Conservation (phyloP, 2,113 vertebrate species). For the Desmodus rotundus region DNA sequence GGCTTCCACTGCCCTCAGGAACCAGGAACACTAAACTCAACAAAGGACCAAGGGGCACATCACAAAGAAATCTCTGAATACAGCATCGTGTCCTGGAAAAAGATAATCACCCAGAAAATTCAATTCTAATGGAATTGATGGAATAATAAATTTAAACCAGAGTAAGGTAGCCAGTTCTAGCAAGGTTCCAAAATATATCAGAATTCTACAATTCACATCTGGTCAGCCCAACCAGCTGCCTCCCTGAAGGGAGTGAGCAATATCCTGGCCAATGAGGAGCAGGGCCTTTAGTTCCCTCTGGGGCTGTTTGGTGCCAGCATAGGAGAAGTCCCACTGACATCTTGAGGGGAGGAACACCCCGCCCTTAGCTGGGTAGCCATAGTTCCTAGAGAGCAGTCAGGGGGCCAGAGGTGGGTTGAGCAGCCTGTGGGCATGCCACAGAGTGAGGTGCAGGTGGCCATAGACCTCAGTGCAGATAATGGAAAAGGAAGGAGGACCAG, state of each 20-base stretch:
- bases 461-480: slow-evolving; percentile 46
- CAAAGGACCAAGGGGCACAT: slow-evolving; percentile 81
- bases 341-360: slow-evolving; percentile 6
- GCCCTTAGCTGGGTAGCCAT: slow-evolving; percentile 31
- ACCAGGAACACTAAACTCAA: slow-evolving; percentile 80
- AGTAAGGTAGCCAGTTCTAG: slow-evolving; percentile 78
- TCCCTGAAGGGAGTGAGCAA: slow-evolving; percentile 66
- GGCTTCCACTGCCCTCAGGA: slow-evolving; percentile 81
- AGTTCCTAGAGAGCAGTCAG: slow-evolving; percentile 50
- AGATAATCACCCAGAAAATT: slow-evolving; percentile 88
- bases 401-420: not conserved
- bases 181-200: slow-evolving; percentile 77
- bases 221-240: slow-evolving; percentile 80
- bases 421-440: slow-evolving; percentile 37
- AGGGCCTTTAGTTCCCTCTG: not conserved
- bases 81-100: slow-evolving; percentile 86
- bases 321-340: not conserved
- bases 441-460: not conserved
- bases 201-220: slow-evolving; percentile 87
- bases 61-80: slow-evolving; percentile 92
- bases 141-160: slow-evolving; percentile 82
- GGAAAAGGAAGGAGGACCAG: not conserved
- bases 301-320: not conserved
- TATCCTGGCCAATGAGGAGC: not conserved
- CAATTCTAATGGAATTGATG: slow-evolving; percentile 92